Evolutionary conservation across 1,140 invertebrate species (phyloP), one percentile per base, ranked within the genome.

Genomic region (Pseudomyrmex gracilis): DNA sequence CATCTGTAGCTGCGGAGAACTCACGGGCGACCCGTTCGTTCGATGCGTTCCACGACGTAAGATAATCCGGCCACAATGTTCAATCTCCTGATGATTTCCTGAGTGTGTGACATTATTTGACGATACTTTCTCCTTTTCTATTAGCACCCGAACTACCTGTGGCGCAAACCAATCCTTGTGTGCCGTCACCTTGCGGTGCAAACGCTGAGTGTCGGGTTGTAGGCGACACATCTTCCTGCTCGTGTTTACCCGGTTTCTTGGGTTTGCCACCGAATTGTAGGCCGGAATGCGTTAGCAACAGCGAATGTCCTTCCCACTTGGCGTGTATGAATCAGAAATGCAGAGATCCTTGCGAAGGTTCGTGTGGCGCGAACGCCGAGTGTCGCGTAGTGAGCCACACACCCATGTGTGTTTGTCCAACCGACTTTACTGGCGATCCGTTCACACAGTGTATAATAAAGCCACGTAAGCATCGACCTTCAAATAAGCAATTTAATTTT

Each of bases 261-360:
- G 96, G 96, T 78, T 85, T 91, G 57, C 96, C 96, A 45, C 96
- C 96, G 12, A 96, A 96, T 83, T 97, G 96, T 90, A 94, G 94
- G 47, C 95, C 95, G 0, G 95, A 96, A 83, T 96, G 95, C 77
- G 93, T 94, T 4, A 93, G 94, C 85, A 97, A 95, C 85, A 95
- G 95, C 47, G 96, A 97, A 90, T 97, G 96, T 89, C 83, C 95
- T 3, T 92, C 94, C 45, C 94, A 95, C n/a, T 93, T 95, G 83
- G 96, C 96, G 0, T 97, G 97, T 89, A 94, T 96, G 1, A 96
- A 96, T 90, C 95, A 96, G 83, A 97, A 96, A 93, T 97, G 97
- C 90, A 93, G 93, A 85, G 95, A 97, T 91, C 96, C 96, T n/a
- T 97, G 97, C 86, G 92, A 93, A 15, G 95, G 95, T 2, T 95